These are phyloP conservation scores for Oncorhynchus clarkii DNA, from an alignment of 2,113 vertebrate species.

Conservation along the genomic window DNA sequence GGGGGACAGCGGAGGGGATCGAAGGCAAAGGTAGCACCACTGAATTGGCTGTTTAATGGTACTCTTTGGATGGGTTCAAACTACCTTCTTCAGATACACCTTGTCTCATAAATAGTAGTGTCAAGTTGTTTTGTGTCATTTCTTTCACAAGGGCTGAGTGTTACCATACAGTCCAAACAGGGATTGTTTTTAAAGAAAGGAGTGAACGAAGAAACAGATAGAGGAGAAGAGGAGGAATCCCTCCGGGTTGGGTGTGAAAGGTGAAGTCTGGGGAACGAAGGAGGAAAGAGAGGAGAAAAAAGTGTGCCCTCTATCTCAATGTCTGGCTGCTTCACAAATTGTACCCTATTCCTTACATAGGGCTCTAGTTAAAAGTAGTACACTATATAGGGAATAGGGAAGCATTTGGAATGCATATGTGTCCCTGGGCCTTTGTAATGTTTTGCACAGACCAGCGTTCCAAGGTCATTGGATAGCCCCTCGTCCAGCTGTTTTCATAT, in stretches of 20 bases:
- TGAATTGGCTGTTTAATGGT: no score
- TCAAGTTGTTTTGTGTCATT: slow-evolving; percentile 36
- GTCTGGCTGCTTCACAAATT: background rate
- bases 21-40: slow-evolving; percentile 15
- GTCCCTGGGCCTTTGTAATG: slow-evolving; percentile 7
- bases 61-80: no score
- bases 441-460: slow-evolving; percentile 6
- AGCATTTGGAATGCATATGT: background rate
- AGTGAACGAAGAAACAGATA: slow-evolving; percentile 39
- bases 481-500: slow-evolving; percentile 38
- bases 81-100: no score
- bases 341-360: no score
- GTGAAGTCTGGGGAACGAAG: background rate
- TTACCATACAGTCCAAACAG: slow-evolving; percentile 1
- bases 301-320: slow-evolving; percentile 46
- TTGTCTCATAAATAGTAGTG: slow-evolving; percentile 1
- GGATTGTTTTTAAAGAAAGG: slow-evolving; percentile 44
- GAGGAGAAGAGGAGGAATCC: slow-evolving; percentile 50
- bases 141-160: background rate
- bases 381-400: no score
- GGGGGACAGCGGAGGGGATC: slow-evolving; percentile 13
- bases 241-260: slow-evolving; percentile 52
- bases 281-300: slow-evolving; percentile 49
- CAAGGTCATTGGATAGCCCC: slow-evolving; percentile 18
- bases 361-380: no score